phyloP scores from a whole-genome alignment of 2,888 invertebrate species.

The Ptycholaimellus sp. region DNA sequence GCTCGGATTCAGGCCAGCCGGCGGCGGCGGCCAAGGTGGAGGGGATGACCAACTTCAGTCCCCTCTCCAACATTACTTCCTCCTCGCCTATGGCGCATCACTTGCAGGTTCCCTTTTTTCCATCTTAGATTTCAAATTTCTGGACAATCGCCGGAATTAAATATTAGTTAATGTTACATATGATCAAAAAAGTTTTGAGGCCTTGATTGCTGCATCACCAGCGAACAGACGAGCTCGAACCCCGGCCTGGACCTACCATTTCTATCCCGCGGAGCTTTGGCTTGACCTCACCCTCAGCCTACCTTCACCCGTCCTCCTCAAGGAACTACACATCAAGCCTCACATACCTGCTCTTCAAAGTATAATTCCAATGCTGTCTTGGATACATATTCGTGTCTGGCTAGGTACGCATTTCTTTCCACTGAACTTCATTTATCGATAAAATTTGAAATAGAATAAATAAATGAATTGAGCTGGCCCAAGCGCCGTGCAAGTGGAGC shows the following conservation, averaged over 20 bases:
- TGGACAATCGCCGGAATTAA: too few relatives aligned
- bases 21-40: neutral
- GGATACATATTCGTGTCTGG: neutral
- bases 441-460: conserved; percentile 5
- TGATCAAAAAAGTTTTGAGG: too few relatives aligned
- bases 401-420: conserved; percentile 1
- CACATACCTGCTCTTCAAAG: conserved; percentile 56
- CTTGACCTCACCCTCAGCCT: conserved; percentile 61
- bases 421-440: conserved; percentile 4
- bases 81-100: conserved; percentile 63
- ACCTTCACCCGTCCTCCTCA: conserved; percentile 61
- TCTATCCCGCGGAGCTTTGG: conserved; percentile 60
- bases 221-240: conserved; percentile 47
- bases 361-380: conserved; percentile 19
- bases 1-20: too few relatives aligned
- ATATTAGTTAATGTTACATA: too few relatives aligned
- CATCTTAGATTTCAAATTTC: too few relatives aligned
- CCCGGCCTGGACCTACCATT: conserved; percentile 73
- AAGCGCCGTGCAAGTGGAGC: conserved; percentile 13
- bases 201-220: conserved; percentile 54
- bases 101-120: too few relatives aligned
- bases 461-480: conserved; percentile 6
- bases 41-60: conserved; percentile 5
- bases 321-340: conserved; percentile 63
- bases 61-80: conserved; percentile 43